A percentile compares a stretch with the other conserved stretches of the same genome.
phyloP scores from a whole-genome alignment of 2,888 invertebrate genomes.

The Cancer borealis region DNA sequence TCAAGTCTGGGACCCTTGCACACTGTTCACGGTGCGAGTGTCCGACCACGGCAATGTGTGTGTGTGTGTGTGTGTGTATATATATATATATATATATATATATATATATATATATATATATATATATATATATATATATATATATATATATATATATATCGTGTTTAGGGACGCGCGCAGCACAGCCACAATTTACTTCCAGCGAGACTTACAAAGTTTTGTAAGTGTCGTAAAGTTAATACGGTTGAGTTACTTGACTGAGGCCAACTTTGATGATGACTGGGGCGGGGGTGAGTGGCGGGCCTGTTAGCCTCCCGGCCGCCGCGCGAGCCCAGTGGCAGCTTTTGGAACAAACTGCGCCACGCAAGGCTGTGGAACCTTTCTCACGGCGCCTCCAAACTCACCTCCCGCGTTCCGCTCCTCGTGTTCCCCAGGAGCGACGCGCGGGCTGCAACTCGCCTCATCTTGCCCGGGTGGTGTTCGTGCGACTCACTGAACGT shows the following conservation, averaged over 20 bases:
- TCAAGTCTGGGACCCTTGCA: constrained; percentile 35
- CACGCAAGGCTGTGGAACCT: constrained; percentile 14
- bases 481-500: constrained; percentile 38
- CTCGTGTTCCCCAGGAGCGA: neutral
- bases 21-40: constrained; percentile 22
- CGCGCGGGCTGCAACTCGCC: neutral
- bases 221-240: neutral
- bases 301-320: constrained; percentile 27
- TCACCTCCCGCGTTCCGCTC: constrained; percentile 43
- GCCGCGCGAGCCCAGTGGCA: constrained; percentile 33
- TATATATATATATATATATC: constrained; percentile 33
- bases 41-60: neutral
- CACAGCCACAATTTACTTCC: neutral
- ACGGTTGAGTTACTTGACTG: neutral
- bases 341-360: constrained; percentile 33
- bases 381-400: constrained; percentile 27
- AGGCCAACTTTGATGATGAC: neutral
- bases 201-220: neutral
- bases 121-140: constrained; percentile 48
- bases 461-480: constrained; percentile 9
- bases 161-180: neutral
- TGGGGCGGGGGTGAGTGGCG: constrained; percentile 30
- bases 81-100: neutral
- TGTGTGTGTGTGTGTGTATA: neutral
- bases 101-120: neutral